A percentile compares a stretch with the other conserved stretches of the same genome.
phyloP scores from a whole-genome alignment of 2,888 invertebrate genomes.

The Torymus texanus region DNA sequence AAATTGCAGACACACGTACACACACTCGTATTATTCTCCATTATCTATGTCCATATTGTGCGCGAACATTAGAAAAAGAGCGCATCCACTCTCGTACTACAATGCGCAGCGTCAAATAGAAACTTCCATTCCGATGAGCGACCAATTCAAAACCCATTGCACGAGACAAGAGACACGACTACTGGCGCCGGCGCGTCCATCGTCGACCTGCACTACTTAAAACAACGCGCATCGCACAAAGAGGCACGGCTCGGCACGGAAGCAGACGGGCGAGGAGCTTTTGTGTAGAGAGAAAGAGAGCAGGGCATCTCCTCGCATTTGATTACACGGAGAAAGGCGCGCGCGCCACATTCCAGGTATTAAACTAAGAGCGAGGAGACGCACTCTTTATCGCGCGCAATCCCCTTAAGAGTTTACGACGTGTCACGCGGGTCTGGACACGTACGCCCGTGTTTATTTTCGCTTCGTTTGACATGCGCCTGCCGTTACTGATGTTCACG shows the following conservation, averaged over 20 bases:
- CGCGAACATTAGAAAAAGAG: too few relatives aligned
- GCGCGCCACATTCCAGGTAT: not conserved
- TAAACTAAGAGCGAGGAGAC: too few relatives aligned
- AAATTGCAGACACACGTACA: too few relatives aligned
- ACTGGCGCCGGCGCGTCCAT: not conserved
- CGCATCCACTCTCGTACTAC: not conserved
- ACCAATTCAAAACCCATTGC: not conserved
- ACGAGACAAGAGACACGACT: not conserved
- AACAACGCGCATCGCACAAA: not conserved
- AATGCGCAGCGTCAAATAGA: not conserved
- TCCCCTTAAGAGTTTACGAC: conserved; percentile 59
- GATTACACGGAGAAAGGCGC: conserved; percentile 28
- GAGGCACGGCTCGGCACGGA: too few relatives aligned
- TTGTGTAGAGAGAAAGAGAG: too few relatives aligned
- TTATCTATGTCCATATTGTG: too few relatives aligned
- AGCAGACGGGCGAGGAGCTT: too few relatives aligned
- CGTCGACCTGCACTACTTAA: conserved; percentile 19
- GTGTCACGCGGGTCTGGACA: conserved; percentile 60
- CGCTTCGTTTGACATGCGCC: conserved; percentile 50
- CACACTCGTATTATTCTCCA: too few relatives aligned
- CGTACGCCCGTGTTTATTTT: conserved; percentile 35
- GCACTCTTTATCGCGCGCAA: too few relatives aligned
- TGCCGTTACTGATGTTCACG: conserved; percentile 30
- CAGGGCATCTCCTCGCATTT: conserved; percentile 37
- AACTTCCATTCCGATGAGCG: not conserved